Conservation (phyloP, 2,113 vertebrate species). For the Nibea coibor region DNA sequence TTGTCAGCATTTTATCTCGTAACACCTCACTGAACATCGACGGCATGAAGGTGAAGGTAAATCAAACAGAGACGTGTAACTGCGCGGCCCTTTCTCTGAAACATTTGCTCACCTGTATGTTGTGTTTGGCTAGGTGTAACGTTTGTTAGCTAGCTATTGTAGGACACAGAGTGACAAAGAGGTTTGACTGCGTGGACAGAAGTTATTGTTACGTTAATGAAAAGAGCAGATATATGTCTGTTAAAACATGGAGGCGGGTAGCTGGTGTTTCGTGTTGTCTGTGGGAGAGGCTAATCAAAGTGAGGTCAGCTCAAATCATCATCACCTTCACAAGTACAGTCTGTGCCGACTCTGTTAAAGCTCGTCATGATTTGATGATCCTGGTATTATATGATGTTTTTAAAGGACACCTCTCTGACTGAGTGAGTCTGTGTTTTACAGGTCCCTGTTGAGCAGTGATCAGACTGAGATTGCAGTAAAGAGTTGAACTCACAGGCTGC, state of each 20-base stretch:
- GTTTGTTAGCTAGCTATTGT: slow-evolving; percentile 39
- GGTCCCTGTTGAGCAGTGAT: background rate
- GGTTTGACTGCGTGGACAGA: slow-evolving; percentile 26
- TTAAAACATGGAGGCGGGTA: background rate
- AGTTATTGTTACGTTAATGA: slow-evolving; percentile 18
- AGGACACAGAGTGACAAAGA: slow-evolving; percentile 21
- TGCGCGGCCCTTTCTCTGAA: background rate
- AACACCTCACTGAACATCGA: background rate
- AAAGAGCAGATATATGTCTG: slow-evolving; percentile 6
- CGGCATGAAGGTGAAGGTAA: background rate
- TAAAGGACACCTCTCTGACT: background rate
- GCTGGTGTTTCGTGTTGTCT: background rate
- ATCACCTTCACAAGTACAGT: background rate
- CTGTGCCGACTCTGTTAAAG: background rate
- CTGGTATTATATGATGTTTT: too few species aligned
- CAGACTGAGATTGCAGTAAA: background rate
- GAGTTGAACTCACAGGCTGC: background rate
- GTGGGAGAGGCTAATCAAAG: too few species aligned
- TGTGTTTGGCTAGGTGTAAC: background rate
- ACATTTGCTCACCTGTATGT: background rate
- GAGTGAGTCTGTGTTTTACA: background rate
- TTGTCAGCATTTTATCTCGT: background rate
- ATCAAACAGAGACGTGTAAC: background rate
- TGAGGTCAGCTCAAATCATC: background rate
- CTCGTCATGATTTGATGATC: background rate